Percentiles rank a stretch among this genome's conserved stretches.
phyloP scores from a whole-genome alignment of 2,888 invertebrate genomes.

The Cataglyphis altisquamis region DNA sequence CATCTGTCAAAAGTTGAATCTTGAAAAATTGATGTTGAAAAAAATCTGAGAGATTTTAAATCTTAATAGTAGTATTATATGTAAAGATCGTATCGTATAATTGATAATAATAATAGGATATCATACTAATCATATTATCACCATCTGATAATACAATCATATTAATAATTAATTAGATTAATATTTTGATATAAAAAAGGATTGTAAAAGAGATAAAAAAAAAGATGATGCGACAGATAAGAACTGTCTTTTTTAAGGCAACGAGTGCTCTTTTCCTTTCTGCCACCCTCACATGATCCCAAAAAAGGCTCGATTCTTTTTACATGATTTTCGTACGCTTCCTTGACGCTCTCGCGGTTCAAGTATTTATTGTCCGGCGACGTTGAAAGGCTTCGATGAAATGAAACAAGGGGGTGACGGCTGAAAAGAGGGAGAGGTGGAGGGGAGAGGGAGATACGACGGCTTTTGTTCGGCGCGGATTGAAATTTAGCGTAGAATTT shows the following conservation, averaged over 20 bases:
- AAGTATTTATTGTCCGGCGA: slow-evolving; percentile 57
- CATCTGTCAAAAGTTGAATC: not conserved
- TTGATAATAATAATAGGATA: not conserved
- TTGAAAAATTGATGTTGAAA: too few species aligned
- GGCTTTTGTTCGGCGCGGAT: slow-evolving; percentile 80
- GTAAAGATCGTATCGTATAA: not conserved
- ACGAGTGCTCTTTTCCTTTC: not conserved
- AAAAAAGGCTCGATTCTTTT: slow-evolving; percentile 39
- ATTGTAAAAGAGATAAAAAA: not conserved
- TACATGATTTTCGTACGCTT: slow-evolving; percentile 48
- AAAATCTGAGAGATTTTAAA: not conserved
- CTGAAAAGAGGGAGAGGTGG: slow-evolving; percentile 28
- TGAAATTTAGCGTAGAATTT: slow-evolving; percentile 84
- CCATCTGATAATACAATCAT: not conserved
- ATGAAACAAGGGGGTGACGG: slow-evolving; percentile 53
- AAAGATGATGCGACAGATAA: not conserved
- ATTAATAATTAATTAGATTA: not conserved
- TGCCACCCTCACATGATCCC: not conserved
- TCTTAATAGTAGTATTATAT: not conserved
- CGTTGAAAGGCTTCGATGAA: slow-evolving; percentile 54
- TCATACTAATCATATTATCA: not conserved
- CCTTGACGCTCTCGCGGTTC: slow-evolving; percentile 51
- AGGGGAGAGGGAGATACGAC: slow-evolving; percentile 38
- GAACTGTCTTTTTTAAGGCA: not conserved
- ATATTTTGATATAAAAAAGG: too few species aligned